Percentiles rank a stretch among this genome's conserved stretches.
Evolutionary conservation across 2,113 vertebrate genomes (phyloP).

Genomic region (Silurus glanis): DNA sequence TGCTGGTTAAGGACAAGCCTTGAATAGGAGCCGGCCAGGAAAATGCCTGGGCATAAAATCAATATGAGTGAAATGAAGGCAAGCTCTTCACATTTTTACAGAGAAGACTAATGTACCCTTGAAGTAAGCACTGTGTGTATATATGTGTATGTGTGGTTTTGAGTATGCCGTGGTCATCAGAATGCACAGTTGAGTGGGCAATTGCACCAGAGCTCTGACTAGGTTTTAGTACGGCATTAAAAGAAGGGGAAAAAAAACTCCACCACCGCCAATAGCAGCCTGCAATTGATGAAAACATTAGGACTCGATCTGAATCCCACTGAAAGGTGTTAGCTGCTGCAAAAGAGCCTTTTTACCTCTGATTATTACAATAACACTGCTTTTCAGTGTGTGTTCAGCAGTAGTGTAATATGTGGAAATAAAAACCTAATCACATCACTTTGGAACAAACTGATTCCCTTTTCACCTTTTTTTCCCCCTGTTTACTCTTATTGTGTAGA

Average conservation of each 20-base stretch:
- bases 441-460: background rate
- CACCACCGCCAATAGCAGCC: background rate
- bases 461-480: background rate
- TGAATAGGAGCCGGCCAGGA: constrained; percentile 16
- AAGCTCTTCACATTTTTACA: constrained; percentile 38
- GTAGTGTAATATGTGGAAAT: background rate
- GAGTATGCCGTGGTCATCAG: constrained; percentile 20
- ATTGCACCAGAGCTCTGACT: background rate
- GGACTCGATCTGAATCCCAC: constrained; percentile 8
- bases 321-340: background rate
- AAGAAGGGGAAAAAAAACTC: background rate
- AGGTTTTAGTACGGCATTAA: background rate
- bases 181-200: background rate
- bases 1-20: constrained; percentile 25
- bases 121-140: background rate
- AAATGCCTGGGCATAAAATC: constrained; percentile 27
- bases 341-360: background rate
- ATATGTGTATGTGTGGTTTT: background rate
- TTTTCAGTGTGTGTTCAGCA: background rate
- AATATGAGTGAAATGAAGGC: constrained; percentile 30
- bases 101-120: constrained; percentile 24
- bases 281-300: constrained; percentile 6
- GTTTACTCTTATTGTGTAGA: background rate
- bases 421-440: background rate
- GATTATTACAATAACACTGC: background rate